Evolutionary conservation across 92 coral and sea anemone genomes (phyloP).

Genomic region (Muricea muricata): DNA sequence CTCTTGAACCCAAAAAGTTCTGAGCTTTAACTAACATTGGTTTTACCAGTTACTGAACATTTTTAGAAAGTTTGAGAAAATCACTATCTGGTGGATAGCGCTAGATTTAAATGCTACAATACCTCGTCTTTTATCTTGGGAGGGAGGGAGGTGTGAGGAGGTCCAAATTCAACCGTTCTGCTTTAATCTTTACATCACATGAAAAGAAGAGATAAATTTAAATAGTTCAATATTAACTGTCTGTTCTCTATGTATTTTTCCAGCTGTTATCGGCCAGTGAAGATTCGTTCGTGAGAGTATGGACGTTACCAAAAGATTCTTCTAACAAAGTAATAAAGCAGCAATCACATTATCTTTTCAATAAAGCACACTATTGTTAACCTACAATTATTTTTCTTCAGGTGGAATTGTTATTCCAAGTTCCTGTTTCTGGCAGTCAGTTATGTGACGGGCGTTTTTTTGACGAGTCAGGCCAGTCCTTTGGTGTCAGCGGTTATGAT

Average conservation of each 20-base stretch:
- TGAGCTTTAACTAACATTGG: too few relatives aligned
- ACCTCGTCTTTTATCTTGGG: too few relatives aligned
- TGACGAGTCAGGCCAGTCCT: constrained; percentile 78
- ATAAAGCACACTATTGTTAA: neutral
- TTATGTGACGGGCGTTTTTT: constrained; percentile 90
- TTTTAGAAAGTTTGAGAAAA: too few relatives aligned
- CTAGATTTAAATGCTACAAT: too few relatives aligned
- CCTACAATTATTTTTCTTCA: constrained; percentile 3
- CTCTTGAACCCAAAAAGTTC: too few relatives aligned
- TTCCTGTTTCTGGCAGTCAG: constrained; percentile 80
- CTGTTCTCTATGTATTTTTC: neutral
- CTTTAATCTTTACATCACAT: neutral
- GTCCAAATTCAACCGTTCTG: neutral
- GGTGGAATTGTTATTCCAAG: constrained; percentile 91
- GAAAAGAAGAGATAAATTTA: neutral
- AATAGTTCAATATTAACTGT: neutral
- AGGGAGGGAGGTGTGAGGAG: too few relatives aligned
- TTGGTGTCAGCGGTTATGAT: constrained; percentile 95
- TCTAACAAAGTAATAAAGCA: constrained; percentile 60
- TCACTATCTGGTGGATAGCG: too few relatives aligned
- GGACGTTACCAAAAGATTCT: constrained; percentile 76
- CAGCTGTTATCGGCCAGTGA: constrained; percentile 91
- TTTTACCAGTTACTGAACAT: too few relatives aligned
- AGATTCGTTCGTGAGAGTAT: constrained; percentile 87
- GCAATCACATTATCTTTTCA: neutral